Base-by-base conservation (phyloP, 2,797 vertebrate genomes). In the Eleutherodactylus coqui region DNA sequence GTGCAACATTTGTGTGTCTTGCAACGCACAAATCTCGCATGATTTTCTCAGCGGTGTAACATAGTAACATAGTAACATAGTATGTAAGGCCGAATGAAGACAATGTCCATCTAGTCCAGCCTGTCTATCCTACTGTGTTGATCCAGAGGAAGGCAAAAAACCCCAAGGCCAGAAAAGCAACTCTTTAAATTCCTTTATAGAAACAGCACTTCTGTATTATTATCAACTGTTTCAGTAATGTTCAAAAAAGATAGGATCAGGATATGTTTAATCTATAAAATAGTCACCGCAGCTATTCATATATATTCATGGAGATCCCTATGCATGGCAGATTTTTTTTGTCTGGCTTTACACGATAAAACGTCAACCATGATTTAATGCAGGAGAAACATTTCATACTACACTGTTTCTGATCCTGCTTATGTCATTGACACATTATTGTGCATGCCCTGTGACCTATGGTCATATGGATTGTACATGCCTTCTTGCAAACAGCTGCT, bases 381-480 rank as follows among this genome's bases (percentile, higher is more conserved):
- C 1, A 53, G 4, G 9, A 32, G 8, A 34, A 29, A 53, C 55
- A 51, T 17, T 36, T 19, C 29, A 11, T 55, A 0, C 24, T n/a
- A 32, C 16, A 29, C 38, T 32, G 34, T 19, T 4, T 24, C 27
- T 79, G 24, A 62, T n/a, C 36, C 19, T 64, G 38, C 14, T 79
- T 19, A 29, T 14, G 38, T 64, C 77, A 79, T 60, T 32, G 21
- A 13, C 55, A 79, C 27, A 62, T 62, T 62, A 64, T 62, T 79
- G 55, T 45, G 55, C 77, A 62, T 79, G 80, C 17, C 53, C 79
- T 51, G 10, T 53, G 79, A 47, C 77, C 55, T 43, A 17, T 36
- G 41, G 60, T 70, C 45, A 82, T 82, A 70, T 82, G 64, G 79
- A n/a, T 47, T n/a, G 11, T 51, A 45, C 58, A 67, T 64, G 78